phyloP scores from a whole-genome alignment of 2,888 invertebrate species.

The Erannis defoliaria region DNA sequence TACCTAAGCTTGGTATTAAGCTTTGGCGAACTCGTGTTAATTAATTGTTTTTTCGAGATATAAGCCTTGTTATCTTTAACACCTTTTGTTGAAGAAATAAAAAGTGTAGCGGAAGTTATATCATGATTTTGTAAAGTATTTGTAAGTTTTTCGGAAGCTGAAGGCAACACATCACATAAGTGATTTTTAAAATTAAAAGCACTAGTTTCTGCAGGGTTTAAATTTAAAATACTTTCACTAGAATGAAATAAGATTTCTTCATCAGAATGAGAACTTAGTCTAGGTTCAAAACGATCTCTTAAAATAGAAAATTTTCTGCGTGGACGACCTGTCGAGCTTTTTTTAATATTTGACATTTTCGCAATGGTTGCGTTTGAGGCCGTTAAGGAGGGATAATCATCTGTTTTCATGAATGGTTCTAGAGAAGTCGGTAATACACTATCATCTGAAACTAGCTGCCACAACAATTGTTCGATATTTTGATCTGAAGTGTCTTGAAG shows the following conservation, averaged over 20 bases:
- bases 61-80: constrained; percentile 83
- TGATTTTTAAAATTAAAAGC: constrained; percentile 61
- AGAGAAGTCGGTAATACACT: constrained; percentile 70
- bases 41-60: constrained; percentile 87
- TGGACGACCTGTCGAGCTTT: constrained; percentile 74
- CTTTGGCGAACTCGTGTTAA: constrained; percentile 71
- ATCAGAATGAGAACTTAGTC: constrained; percentile 73
- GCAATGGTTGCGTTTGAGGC: constrained; percentile 46
- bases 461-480: constrained; percentile 77
- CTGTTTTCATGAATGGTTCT: constrained; percentile 80
- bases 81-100: constrained; percentile 65
- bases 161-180: constrained; percentile 48
- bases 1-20: constrained; percentile 79
- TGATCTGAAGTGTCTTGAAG: constrained; percentile 65
- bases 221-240: constrained; percentile 65
- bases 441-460: constrained; percentile 80
- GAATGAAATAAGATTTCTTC: constrained; percentile 79
- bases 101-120: constrained; percentile 37
- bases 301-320: constrained; percentile 87
- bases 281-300: constrained; percentile 86
- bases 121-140: constrained; percentile 33
- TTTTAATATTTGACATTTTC: constrained; percentile 75
- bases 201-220: constrained; percentile 59
- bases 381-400: constrained; percentile 41
- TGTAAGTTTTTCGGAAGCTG: constrained; percentile 28